Percentiles rank a stretch among this genome's conserved stretches.
These are phyloP conservation scores for Cheilinus undulatus DNA, from an alignment of 2,113 vertebrate species.

Conservation along the genomic window DNA sequence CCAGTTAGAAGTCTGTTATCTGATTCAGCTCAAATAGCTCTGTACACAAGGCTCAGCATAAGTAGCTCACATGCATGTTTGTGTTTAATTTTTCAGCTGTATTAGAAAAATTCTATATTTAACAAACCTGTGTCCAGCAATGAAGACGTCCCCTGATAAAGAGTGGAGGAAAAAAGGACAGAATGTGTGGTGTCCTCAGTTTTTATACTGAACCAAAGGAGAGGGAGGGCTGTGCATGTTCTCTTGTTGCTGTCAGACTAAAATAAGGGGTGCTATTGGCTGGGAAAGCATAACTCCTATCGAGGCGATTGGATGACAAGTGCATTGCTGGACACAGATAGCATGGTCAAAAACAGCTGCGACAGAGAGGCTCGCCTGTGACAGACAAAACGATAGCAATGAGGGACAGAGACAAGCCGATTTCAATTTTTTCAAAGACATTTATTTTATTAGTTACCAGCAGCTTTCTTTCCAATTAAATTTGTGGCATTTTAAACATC, in stretches of 20 bases:
- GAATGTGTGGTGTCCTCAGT: constrained; percentile 43
- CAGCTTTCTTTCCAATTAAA: constrained; percentile 83
- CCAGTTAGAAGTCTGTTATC: neutral
- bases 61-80: neutral
- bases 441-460: constrained; percentile 86
- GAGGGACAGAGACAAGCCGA: constrained; percentile 56
- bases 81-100: neutral
- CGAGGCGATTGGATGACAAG: constrained; percentile 68
- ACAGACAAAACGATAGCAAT: constrained; percentile 10
- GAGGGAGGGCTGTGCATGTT: constrained; percentile 58
- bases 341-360: constrained; percentile 70
- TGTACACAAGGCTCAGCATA: neutral
- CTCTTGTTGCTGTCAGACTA: constrained; percentile 50
- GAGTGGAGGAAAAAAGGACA: constrained; percentile 78
- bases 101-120: neutral
- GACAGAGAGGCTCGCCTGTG: constrained; percentile 15
- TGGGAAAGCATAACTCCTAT: constrained; percentile 34
- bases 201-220: constrained; percentile 76
- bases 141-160: constrained; percentile 52
- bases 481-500: constrained; percentile 78
- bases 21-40: neutral
- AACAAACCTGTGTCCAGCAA: constrained; percentile 68
- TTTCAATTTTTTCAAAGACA: constrained; percentile 79
- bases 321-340: constrained; percentile 40
- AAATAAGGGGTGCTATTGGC: constrained; percentile 73